Percentiles rank a stretch among this genome's conserved stretches.
phyloP scores from a whole-genome alignment of 2,113 vertebrate species.

The Pelvicachromis taeniatus region DNA sequence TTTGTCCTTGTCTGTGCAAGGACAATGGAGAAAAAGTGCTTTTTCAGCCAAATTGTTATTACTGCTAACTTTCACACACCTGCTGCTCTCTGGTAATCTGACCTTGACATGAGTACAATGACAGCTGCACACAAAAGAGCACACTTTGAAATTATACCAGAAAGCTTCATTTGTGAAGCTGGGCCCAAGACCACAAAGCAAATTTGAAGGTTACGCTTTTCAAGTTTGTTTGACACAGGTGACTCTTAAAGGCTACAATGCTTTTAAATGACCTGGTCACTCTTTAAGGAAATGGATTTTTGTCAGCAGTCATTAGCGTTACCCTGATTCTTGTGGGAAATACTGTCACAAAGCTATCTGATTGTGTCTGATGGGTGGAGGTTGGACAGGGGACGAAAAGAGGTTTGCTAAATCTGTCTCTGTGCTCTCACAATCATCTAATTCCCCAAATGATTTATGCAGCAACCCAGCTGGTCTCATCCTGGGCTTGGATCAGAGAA shows the following conservation, averaged over 20 bases:
- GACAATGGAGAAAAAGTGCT: constrained; percentile 1
- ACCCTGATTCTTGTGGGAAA: neutral
- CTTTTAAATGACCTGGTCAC: neutral
- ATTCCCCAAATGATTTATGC: constrained; percentile 57
- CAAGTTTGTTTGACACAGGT: neutral
- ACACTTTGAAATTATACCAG: neutral
- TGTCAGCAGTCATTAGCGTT: neutral
- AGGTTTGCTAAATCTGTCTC: constrained; percentile 20
- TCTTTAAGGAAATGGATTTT: neutral
- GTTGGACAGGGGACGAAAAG: neutral
- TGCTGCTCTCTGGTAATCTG: neutral
- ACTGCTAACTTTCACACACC: neutral
- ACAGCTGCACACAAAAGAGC: neutral
- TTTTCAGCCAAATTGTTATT: constrained; percentile 12
- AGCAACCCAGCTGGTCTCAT: constrained; percentile 36
- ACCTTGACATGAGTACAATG: constrained; percentile 12
- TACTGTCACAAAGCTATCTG: neutral
- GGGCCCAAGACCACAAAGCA: neutral
- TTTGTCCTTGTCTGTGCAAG: constrained; percentile 25
- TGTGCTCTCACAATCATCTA: constrained; percentile 42
- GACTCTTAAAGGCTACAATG: neutral
- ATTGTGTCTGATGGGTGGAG: constrained; percentile 3
- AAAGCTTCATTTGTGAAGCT: neutral
- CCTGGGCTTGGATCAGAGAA: constrained; percentile 53
- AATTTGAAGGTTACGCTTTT: neutral